phyloP scores from a whole-genome alignment of 2,888 invertebrate genomes.

The Pristionchus exspectatus region DNA sequence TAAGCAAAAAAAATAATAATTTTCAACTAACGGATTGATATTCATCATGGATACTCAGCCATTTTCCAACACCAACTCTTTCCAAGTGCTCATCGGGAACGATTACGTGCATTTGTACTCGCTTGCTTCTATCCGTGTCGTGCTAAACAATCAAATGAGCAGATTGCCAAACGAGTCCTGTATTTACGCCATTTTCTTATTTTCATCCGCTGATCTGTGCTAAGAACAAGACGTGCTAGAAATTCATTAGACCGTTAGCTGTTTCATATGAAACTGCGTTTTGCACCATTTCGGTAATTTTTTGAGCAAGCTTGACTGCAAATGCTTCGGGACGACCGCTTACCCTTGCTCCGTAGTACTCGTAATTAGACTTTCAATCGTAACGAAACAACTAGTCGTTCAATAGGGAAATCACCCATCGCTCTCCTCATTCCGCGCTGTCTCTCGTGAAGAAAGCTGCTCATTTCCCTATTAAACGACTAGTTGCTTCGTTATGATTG shows the following conservation, averaged over 20 bases:
- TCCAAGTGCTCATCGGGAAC: constrained; percentile 7
- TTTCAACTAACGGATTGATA: not conserved
- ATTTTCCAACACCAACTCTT: not conserved
- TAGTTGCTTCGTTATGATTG: no score
- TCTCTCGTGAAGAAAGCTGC: no score
- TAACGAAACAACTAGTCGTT: no score
- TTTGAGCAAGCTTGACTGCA: no score
- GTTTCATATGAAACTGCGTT: no score
- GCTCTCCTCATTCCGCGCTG: no score
- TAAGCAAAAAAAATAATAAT: not conserved
- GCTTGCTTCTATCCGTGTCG: not conserved
- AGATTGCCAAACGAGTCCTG: no score
- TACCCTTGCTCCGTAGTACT: not conserved
- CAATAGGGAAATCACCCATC: no score
- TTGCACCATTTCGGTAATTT: no score
- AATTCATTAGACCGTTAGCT: not conserved
- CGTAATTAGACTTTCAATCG: no score
- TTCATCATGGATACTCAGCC: not conserved
- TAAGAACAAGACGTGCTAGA: not conserved
- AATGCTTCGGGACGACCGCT: not conserved
- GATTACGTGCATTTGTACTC: not conserved
- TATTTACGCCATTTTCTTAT: not conserved
- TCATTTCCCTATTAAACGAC: no score
- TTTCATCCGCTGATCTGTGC: no score
- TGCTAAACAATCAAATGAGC: not conserved